Conservation (phyloP, 2,888 invertebrate species). For the Maniola hyperantus region DNA sequence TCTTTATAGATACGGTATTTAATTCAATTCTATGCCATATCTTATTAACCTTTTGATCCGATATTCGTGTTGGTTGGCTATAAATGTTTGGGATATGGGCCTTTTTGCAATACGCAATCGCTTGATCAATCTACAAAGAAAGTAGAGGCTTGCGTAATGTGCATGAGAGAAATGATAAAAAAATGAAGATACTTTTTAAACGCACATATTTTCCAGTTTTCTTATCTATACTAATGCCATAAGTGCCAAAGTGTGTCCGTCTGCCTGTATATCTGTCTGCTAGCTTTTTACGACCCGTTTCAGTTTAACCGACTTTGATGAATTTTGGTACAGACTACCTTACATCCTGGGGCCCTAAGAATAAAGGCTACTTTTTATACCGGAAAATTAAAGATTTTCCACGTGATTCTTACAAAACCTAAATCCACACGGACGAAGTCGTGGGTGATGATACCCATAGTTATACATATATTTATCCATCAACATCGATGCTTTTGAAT, state of each 20-base stretch:
- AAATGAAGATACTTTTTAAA: background rate
- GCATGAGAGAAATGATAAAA: slow-evolving; percentile 6
- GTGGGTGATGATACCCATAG: too few relatives aligned
- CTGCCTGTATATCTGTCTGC: too few relatives aligned
- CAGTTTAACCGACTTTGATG: too few relatives aligned
- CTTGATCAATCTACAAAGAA: slow-evolving; percentile 18
- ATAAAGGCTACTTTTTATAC: too few relatives aligned
- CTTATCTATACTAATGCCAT: background rate
- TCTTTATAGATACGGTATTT: background rate
- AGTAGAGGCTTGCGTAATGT: slow-evolving; percentile 21
- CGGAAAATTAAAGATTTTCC: too few relatives aligned
- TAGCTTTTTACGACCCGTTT: too few relatives aligned
- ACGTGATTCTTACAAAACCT: too few relatives aligned
- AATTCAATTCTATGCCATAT: slow-evolving; percentile 15
- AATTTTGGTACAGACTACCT: too few relatives aligned
- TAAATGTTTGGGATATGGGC: slow-evolving; percentile 13
- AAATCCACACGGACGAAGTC: too few relatives aligned
- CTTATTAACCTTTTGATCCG: slow-evolving; percentile 13
- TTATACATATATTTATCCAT: too few relatives aligned
- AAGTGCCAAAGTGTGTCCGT: too few relatives aligned
- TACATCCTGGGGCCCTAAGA: too few relatives aligned
- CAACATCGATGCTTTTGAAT: background rate
- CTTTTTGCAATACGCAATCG: slow-evolving; percentile 12
- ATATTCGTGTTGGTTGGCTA: slow-evolving; percentile 8
- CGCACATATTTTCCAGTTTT: background rate